These are phyloP conservation scores for Rhagonycha fulva DNA, from an alignment of 2,888 invertebrate species.

Conservation along the genomic window DNA sequence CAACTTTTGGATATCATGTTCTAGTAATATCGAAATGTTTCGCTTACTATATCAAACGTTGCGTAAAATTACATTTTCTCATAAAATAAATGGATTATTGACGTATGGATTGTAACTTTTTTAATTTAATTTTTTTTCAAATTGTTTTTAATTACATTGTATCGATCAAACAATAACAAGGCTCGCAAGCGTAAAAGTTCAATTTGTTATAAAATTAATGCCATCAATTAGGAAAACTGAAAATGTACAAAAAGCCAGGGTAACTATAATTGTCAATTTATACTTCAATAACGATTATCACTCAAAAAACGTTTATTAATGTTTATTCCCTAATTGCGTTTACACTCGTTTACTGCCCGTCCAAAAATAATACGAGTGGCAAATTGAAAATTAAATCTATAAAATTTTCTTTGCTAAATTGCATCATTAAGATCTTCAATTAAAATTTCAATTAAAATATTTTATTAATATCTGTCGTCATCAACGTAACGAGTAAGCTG, in stretches of 20 bases:
- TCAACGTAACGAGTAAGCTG: constrained; percentile 9
- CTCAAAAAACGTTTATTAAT: constrained; percentile 19
- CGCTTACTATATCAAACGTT: neutral
- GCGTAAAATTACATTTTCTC: neutral
- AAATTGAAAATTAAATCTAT: neutral
- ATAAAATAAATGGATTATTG: neutral
- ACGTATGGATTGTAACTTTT: neutral
- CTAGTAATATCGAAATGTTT: neutral
- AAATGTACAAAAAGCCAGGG: constrained; percentile 19
- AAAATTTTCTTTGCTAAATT: constrained; percentile 17
- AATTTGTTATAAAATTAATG: constrained; percentile 28
- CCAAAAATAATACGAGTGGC: neutral
- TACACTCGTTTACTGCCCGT: neutral
- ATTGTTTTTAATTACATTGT: constrained; percentile 20
- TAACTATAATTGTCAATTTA: constrained; percentile 23
- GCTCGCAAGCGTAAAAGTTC: constrained; percentile 13
- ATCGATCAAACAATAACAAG: constrained; percentile 16
- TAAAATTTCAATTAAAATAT: constrained; percentile 42
- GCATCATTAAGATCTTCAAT: constrained; percentile 41
- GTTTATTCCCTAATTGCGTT: constrained; percentile 21
- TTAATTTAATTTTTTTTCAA: neutral
- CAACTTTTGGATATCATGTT: neutral
- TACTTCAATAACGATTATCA: constrained; percentile 29
- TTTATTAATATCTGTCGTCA: constrained; percentile 40
- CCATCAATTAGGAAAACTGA: constrained; percentile 28